These are phyloP conservation scores for Malurus elegans DNA, from an alignment of 2,113 vertebrate genomes.

Conservation along the genomic window DNA sequence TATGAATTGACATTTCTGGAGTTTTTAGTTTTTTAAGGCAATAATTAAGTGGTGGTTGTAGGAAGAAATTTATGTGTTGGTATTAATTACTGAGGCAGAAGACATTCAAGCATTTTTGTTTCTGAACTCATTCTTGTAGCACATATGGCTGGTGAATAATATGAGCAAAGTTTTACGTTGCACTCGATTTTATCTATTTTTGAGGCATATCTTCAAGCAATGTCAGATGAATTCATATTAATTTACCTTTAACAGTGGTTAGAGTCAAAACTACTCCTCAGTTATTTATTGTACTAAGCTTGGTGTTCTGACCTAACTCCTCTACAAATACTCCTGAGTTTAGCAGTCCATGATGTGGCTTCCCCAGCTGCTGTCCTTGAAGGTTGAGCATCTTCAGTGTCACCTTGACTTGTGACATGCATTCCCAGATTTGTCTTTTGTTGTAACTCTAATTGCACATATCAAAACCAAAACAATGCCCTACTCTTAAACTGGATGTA, in stretches of 20 bases:
- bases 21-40: neutral
- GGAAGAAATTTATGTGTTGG: neutral
- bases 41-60: neutral
- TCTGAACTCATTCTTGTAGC: neutral
- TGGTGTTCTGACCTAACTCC: neutral
- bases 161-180: neutral
- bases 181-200: neutral
- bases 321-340: neutral
- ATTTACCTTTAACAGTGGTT: neutral
- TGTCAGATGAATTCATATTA: neutral
- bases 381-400: neutral
- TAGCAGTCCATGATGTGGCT: neutral
- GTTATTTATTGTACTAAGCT: neutral
- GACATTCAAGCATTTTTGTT: neutral
- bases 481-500: neutral
- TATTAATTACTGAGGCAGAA: neutral
- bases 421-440: neutral
- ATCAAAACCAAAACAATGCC: neutral
- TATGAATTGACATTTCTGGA: neutral
- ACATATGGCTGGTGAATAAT: neutral
- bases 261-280: neutral
- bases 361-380: neutral
- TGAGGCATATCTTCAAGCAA: neutral
- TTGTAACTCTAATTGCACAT: neutral
- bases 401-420: neutral